phyloP scores from a whole-genome alignment of 92 coral and sea anemone species.

The Umimayanthus chanpuru region DNA sequence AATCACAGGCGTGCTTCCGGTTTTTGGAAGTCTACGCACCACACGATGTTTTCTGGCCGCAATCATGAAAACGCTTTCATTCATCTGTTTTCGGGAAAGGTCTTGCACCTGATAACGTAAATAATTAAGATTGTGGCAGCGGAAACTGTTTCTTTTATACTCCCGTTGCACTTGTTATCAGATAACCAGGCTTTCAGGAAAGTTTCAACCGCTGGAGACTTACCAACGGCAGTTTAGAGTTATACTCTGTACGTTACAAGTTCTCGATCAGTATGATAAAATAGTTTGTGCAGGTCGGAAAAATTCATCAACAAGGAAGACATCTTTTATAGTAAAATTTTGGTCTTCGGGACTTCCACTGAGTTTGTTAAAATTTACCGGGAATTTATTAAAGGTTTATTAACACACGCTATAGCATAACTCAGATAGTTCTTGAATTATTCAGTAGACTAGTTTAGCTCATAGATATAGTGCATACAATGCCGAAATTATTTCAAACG shows the following conservation, averaged over 20 bases:
- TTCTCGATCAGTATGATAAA: not conserved
- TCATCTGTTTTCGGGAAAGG: conserved; percentile 18
- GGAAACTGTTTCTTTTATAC: not conserved
- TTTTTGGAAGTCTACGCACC: not conserved
- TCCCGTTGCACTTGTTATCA: not conserved
- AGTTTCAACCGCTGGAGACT: not conserved
- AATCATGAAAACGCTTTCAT: conserved; percentile 28
- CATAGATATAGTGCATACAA: too few relatives aligned
- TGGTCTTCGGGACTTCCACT: too few relatives aligned
- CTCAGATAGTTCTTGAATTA: too few relatives aligned
- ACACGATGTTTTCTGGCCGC: conserved; percentile 9
- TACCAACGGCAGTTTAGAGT: not conserved
- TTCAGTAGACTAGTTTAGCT: too few relatives aligned
- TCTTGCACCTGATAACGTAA: conserved; percentile 12
- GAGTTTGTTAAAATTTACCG: too few relatives aligned
- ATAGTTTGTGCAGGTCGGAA: too few relatives aligned
- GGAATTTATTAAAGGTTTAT: too few relatives aligned
- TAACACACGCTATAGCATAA: too few relatives aligned
- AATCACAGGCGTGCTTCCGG: conserved; percentile 43
- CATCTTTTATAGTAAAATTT: too few relatives aligned
- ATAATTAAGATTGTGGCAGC: not conserved
- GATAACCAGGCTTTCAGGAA: not conserved
- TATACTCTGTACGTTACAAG: too few relatives aligned
- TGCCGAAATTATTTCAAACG: not conserved
- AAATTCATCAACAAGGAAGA: too few relatives aligned